Evolutionary conservation across 2,113 vertebrate species (phyloP).

Genomic region (Apeltes quadracus): DNA sequence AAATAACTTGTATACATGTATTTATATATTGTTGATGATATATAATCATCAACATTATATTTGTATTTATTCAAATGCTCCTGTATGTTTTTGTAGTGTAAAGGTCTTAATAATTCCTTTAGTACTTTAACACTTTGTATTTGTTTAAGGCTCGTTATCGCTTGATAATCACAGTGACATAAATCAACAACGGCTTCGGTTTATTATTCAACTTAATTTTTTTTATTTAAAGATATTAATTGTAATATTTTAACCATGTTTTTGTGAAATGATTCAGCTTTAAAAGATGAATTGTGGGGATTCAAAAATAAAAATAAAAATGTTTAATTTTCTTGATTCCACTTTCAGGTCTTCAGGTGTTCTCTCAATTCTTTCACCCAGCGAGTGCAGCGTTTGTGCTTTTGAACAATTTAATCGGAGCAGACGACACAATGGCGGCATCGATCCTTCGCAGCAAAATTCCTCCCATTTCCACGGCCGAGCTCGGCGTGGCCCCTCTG

Average conservation of each 20-base stretch:
- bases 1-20: background rate
- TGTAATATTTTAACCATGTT: background rate
- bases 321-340: background rate
- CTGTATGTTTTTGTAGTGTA: background rate
- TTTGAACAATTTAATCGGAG: conserved; percentile 77
- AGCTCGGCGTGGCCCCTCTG: conserved; percentile 79
- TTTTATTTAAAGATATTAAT: background rate
- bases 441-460: conserved; percentile 81
- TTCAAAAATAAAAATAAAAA: background rate
- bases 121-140: background rate
- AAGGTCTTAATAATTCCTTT: background rate
- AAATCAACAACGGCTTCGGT: conserved; percentile 4
- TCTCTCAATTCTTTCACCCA: conserved; percentile 53
- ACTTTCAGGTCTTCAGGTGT: conserved; percentile 72
- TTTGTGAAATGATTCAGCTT: background rate
- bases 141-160: background rate
- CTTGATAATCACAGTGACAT: background rate
- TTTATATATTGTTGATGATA: background rate
- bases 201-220: background rate
- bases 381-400: conserved; percentile 65
- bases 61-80: background rate
- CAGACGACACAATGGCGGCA: conserved; percentile 79
- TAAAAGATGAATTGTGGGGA: rapidly evolving
- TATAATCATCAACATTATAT: too few species aligned
- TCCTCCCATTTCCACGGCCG: conserved; percentile 80